These are phyloP conservation scores for Zhuqinia jingwanae DNA, from an alignment of 2,888 invertebrate genomes.

Conservation along the genomic window DNA sequence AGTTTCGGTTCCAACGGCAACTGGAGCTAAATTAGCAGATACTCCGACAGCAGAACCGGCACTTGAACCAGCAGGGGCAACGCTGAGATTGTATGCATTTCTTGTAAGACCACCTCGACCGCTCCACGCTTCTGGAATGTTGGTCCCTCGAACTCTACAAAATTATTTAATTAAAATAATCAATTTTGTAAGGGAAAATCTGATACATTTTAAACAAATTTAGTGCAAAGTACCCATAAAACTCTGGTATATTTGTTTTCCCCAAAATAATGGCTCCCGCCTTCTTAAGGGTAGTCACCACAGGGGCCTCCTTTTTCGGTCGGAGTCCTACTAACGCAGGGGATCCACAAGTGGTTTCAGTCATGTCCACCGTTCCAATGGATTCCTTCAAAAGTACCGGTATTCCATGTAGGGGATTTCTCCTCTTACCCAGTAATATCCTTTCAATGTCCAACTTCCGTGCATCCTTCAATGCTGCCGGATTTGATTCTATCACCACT, in stretches of 20 bases:
- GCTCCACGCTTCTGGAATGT: slow-evolving; percentile 69
- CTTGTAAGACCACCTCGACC: slow-evolving; percentile 59
- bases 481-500: background rate
- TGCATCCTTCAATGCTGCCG: background rate
- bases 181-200: background rate
- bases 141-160: slow-evolving; percentile 55
- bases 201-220: too few species aligned
- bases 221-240: slow-evolving; percentile 44
- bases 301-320: slow-evolving; percentile 62
- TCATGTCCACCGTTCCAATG: slow-evolving; percentile 56
- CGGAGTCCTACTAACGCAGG: slow-evolving; percentile 50
- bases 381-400: slow-evolving; percentile 69
- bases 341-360: slow-evolving; percentile 61
- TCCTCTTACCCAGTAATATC: background rate
- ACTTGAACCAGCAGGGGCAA: slow-evolving; percentile 55
- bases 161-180: background rate
- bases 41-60: slow-evolving; percentile 57
- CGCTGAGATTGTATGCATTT: slow-evolving; percentile 54
- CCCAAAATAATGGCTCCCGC: slow-evolving; percentile 70
- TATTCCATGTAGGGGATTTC: slow-evolving; percentile 56
- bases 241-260: slow-evolving; percentile 62
- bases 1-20: slow-evolving; percentile 67
- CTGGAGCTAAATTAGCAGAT: slow-evolving; percentile 60
- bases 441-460: background rate
- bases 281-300: slow-evolving; percentile 56